These are phyloP conservation scores for Ophion ellenae DNA, from an alignment of 2,888 invertebrate species.

Conservation along the genomic window DNA sequence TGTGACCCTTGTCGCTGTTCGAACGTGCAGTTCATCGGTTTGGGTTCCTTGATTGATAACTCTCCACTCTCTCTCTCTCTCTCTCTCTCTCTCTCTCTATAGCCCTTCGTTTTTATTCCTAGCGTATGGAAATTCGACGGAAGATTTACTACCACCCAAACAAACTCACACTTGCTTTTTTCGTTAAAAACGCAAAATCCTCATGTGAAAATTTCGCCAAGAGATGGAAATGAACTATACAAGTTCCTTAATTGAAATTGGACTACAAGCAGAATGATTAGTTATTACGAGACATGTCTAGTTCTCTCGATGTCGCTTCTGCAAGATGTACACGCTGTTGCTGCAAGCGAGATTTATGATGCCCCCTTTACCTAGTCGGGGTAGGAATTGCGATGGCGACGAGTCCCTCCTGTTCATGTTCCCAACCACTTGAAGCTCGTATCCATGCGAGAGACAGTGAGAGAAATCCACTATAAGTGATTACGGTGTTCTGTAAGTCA, in stretches of 20 bases:
- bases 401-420: constrained; percentile 52
- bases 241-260: constrained; percentile 6
- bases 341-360: constrained; percentile 54
- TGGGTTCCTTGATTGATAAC: constrained; percentile 78
- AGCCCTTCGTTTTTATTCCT: constrained; percentile 22
- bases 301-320: constrained; percentile 45
- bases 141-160: constrained; percentile 18
- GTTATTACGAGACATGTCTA: constrained; percentile 31
- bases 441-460: constrained; percentile 49
- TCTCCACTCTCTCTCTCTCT: constrained; percentile 22
- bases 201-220: background rate
- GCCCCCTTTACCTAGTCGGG: constrained; percentile 42
- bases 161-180: background rate
- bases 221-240: constrained; percentile 4
- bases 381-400: constrained; percentile 43
- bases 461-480: constrained; percentile 67
- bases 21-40: constrained; percentile 68
- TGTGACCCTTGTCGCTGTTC: constrained; percentile 67
- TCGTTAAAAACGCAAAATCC: background rate
- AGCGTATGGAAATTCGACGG: background rate
- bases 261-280: constrained; percentile 40
- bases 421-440: constrained; percentile 59
- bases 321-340: constrained; percentile 40
- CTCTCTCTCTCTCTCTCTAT: constrained; percentile 17
- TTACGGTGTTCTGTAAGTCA: constrained; percentile 59